phyloP scores from a whole-genome alignment of 2,113 vertebrate genomes.

The Aspidoscelis tigris region DNA sequence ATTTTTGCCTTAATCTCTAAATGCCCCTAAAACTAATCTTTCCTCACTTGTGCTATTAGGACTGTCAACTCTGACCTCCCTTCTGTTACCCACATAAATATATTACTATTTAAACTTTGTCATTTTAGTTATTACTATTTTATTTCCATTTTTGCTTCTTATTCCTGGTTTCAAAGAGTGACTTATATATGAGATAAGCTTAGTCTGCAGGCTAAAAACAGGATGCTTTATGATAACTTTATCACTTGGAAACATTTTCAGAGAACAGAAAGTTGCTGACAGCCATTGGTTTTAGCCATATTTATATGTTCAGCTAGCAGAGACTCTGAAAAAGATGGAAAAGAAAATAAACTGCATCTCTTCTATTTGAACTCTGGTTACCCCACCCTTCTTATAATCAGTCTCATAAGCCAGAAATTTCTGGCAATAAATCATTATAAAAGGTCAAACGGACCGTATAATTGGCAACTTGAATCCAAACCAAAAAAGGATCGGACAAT shows the following conservation, averaged over 20 bases:
- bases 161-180: neutral
- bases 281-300: neutral
- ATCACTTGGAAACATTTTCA: neutral
- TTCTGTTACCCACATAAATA: neutral
- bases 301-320: neutral
- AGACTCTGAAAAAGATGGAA: neutral
- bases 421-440: neutral
- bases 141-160: neutral
- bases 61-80: no score
- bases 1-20: no score
- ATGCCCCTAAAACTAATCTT: no score
- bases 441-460: neutral
- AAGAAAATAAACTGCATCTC: neutral
- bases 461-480: neutral
- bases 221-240: neutral
- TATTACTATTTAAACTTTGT: neutral
- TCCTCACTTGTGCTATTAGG: no score
- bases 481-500: neutral
- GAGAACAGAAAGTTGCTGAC: neutral
- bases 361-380: neutral
- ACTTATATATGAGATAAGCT: neutral
- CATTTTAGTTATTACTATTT: neutral
- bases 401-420: neutral
- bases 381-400: neutral
- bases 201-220: neutral